These are phyloP conservation scores for Euura lappo DNA, from an alignment of 1,140 invertebrate species.

Conservation along the genomic window DNA sequence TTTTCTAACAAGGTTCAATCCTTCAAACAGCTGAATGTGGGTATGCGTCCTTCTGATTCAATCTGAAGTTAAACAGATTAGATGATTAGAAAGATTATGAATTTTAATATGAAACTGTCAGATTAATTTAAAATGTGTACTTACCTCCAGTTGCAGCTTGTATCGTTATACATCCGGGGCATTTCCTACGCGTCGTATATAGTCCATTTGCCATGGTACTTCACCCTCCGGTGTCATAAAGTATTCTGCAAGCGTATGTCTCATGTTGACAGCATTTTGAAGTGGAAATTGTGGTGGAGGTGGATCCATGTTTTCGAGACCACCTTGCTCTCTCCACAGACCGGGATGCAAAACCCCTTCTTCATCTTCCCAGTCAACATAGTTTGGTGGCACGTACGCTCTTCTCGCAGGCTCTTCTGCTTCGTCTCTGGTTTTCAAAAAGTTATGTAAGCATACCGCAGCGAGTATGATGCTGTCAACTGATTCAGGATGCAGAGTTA, in stretches of 20 bases:
- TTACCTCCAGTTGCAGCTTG: too few relatives aligned
- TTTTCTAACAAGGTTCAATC: too few relatives aligned
- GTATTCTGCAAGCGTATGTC: slow-evolving; percentile 17
- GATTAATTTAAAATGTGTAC: too few relatives aligned
- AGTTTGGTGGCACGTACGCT: slow-evolving; percentile 24
- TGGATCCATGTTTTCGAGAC: not conserved
- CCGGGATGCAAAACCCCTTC: slow-evolving; percentile 6
- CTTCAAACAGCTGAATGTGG: too few relatives aligned
- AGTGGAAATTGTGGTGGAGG: slow-evolving; percentile 12
- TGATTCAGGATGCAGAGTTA: slow-evolving; percentile 39
- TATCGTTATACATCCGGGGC: too few relatives aligned
- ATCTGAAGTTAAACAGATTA: too few relatives aligned
- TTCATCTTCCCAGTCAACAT: slow-evolving; percentile 23
- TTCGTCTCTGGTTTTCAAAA: slow-evolving; percentile 24
- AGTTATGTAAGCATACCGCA: slow-evolving; percentile 46
- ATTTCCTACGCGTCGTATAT: slow-evolving; percentile 16
- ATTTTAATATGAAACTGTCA: too few relatives aligned
- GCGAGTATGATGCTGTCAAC: slow-evolving; percentile 33
- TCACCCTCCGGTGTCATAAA: not conserved
- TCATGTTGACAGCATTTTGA: slow-evolving; percentile 12
- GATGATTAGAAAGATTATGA: too few relatives aligned
- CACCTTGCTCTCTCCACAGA: slow-evolving; percentile 12
- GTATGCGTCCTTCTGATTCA: too few relatives aligned
- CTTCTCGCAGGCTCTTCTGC: slow-evolving; percentile 9
- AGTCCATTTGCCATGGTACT: slow-evolving; percentile 23